phyloP scores from a whole-genome alignment of 1,140 invertebrate genomes.

The Orchesella cincta region DNA sequence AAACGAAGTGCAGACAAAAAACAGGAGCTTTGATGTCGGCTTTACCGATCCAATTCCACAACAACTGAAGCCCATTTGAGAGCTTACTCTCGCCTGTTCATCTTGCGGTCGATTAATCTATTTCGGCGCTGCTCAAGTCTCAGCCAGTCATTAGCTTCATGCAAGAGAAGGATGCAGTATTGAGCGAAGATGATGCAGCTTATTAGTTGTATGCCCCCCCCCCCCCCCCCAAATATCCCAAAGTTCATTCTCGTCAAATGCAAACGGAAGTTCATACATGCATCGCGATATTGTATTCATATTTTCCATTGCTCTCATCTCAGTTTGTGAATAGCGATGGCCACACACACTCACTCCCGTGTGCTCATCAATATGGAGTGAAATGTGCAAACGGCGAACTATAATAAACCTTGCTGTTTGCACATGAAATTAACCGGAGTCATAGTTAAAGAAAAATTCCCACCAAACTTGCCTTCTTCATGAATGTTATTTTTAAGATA shows the following conservation, averaged over 20 bases:
- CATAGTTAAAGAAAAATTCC: too few species aligned
- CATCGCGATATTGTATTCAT: background rate
- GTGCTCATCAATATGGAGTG: background rate
- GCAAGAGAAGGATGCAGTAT: background rate
- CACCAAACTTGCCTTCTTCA: too few species aligned
- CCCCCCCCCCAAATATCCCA: too few species aligned
- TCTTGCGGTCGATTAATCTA: background rate
- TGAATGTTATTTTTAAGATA: too few species aligned
- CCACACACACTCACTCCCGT: background rate
- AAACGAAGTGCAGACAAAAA: conserved; percentile 8
- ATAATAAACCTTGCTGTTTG: too few species aligned
- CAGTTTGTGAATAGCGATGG: background rate
- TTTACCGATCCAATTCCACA: background rate
- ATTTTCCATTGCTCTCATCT: background rate
- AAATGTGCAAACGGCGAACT: background rate
- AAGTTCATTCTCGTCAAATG: background rate
- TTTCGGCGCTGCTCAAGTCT: conserved; percentile 5
- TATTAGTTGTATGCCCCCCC: conserved; percentile 21
- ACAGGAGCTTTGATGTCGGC: background rate
- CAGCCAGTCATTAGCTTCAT: background rate
- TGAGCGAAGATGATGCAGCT: background rate
- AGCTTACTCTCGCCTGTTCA: background rate
- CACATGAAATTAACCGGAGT: too few species aligned
- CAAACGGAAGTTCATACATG: background rate
- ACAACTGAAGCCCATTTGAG: background rate